phyloP scores from a whole-genome alignment of 2,797 vertebrate genomes.

The Eidolon dupreanum region DNA sequence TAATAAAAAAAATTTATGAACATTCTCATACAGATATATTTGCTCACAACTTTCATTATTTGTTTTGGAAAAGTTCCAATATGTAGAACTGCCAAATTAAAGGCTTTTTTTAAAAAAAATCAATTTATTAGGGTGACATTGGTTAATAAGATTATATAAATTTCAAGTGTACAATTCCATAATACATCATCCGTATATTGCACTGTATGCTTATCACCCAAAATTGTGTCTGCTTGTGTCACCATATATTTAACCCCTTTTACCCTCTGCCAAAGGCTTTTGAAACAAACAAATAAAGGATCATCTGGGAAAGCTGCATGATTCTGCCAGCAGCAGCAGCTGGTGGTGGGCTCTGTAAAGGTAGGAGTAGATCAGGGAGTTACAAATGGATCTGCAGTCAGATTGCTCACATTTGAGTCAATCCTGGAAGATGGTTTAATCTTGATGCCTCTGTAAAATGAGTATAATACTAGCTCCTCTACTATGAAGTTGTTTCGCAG shows the following conservation, averaged over 20 bases:
- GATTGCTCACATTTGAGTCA: not conserved
- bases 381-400: not conserved
- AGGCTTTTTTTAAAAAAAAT: not conserved
- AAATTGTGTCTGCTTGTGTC: not conserved
- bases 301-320: not conserved
- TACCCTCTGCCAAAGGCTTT: not conserved
- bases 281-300: not conserved
- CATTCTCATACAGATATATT: not conserved
- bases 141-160: not conserved
- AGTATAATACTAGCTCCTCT: not conserved
- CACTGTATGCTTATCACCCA: not conserved
- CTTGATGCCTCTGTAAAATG: not conserved
- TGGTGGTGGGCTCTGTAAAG: too few species aligned
- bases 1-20: not conserved
- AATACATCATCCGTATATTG: not conserved
- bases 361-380: not conserved
- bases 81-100: not conserved
- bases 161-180: not conserved
- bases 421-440: not conserved
- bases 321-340: too few species aligned
- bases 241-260: not conserved
- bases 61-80: conserved; percentile 40
- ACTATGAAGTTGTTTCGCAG: not conserved
- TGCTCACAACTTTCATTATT: conserved; percentile 4
- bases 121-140: not conserved